Percentiles rank a stretch among this genome's conserved stretches.
These are phyloP conservation scores for Dasyurus viverrinus DNA, from an alignment of 2,113 vertebrate species.

Conservation along the genomic window DNA sequence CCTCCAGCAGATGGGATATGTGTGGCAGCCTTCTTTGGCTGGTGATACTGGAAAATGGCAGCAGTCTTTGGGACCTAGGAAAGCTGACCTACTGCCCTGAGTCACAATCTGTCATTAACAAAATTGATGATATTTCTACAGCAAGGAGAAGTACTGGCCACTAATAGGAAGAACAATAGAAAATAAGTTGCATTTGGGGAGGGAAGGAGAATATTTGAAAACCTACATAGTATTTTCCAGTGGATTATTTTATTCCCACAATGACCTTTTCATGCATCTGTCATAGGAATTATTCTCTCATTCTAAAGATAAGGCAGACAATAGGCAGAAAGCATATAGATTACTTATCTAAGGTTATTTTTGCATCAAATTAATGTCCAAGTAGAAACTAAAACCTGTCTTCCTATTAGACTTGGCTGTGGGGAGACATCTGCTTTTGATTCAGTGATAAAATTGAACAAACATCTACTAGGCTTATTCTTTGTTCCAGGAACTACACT, in stretches of 20 bases:
- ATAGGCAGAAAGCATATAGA: not conserved
- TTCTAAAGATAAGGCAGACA: not conserved
- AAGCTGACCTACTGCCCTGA: not conserved
- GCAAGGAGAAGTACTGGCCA: not conserved
- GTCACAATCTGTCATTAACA: not conserved
- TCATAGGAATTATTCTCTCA: not conserved
- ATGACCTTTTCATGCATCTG: not conserved
- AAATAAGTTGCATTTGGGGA: not conserved
- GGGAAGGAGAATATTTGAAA: not conserved
- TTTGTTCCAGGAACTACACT: not conserved
- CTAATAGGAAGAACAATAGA: not conserved
- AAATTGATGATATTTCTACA: not conserved
- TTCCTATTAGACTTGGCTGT: not conserved
- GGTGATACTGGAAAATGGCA: not conserved
- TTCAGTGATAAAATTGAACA: not conserved
- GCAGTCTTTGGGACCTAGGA: not conserved
- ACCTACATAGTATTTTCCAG: not conserved
- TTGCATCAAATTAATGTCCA: not conserved
- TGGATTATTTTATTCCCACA: not conserved
- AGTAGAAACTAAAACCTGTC: not conserved
- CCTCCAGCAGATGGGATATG: not conserved
- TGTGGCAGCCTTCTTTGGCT: not conserved
- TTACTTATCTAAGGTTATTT: not conserved
- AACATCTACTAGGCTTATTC: not conserved
- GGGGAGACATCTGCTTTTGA: not conserved